A percentile compares a stretch with the other conserved stretches of the same genome.
Conservation (phyloP, 2,113 vertebrate species). For the Leptocoma aspasia region DNA sequence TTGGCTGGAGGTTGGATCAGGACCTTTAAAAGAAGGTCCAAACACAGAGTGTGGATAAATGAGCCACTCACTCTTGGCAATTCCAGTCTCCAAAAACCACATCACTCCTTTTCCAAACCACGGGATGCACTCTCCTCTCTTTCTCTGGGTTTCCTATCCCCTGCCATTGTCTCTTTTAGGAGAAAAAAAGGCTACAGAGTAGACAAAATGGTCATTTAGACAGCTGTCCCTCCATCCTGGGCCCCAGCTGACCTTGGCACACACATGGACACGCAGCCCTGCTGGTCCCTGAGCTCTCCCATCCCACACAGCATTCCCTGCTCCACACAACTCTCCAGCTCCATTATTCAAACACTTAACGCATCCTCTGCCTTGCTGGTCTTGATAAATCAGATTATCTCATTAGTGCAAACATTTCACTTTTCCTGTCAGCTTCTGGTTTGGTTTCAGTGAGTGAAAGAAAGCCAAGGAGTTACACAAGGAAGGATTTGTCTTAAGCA, state of each 20-base stretch:
- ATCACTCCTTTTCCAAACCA: background rate
- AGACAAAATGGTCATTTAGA: background rate
- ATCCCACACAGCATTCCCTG: background rate
- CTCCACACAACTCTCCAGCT: background rate
- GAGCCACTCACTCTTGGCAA: background rate
- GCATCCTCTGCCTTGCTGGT: background rate
- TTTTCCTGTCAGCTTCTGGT: background rate
- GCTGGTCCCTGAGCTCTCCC: background rate
- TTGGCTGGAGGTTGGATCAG: background rate
- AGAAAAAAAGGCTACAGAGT: background rate
- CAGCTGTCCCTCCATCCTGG: background rate
- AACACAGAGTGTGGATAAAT: background rate
- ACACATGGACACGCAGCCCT: fast-evolving
- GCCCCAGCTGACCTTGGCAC: background rate
- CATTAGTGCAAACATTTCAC: background rate
- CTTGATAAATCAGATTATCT: background rate
- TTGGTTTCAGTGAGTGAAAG: background rate
- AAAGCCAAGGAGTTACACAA: background rate
- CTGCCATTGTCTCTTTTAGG: background rate
- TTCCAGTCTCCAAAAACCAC: background rate
- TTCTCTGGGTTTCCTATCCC: background rate
- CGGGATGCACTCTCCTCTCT: background rate
- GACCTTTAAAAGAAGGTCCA: background rate
- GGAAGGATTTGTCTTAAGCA: background rate
- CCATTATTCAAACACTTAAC: background rate